Percentiles rank a stretch among this genome's conserved stretches.
These are phyloP conservation scores for Scolopax mira DNA, from an alignment of 2,113 vertebrate species.

Conservation along the genomic window DNA sequence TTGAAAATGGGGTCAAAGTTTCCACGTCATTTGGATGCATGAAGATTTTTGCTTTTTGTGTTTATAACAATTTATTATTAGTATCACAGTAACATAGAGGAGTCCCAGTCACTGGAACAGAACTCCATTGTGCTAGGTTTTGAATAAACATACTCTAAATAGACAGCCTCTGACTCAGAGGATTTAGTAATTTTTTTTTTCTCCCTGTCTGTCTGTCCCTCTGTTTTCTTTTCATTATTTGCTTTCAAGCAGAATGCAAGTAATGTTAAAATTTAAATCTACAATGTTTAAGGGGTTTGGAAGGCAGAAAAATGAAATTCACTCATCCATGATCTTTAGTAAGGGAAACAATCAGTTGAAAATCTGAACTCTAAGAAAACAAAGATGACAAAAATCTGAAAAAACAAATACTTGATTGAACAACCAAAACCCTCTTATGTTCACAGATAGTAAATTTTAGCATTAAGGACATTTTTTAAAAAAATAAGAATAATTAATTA, in stretches of 20 bases:
- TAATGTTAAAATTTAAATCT: neutral
- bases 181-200: neutral
- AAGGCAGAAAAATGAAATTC: neutral
- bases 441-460: neutral
- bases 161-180: conserved; percentile 32
- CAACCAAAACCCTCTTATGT: neutral
- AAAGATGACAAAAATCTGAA: neutral
- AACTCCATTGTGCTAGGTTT: neutral
- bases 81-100: conserved; percentile 13
- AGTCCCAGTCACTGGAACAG: neutral
- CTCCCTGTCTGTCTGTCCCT: neutral
- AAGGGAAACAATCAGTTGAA: neutral
- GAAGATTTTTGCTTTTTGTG: conserved; percentile 9
- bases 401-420: neutral
- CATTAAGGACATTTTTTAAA: neutral
- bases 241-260: neutral
- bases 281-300: neutral
- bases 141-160: conserved; percentile 49
- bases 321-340: neutral
- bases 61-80: conserved; percentile 45
- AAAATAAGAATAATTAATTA: neutral
- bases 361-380: neutral
- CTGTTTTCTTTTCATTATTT: neutral
- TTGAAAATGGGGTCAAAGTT: conserved; percentile 13
- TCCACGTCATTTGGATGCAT: conserved; percentile 9